phyloP scores from a whole-genome alignment of 2,113 vertebrate genomes.

The Nycticryphes semicollaris region DNA sequence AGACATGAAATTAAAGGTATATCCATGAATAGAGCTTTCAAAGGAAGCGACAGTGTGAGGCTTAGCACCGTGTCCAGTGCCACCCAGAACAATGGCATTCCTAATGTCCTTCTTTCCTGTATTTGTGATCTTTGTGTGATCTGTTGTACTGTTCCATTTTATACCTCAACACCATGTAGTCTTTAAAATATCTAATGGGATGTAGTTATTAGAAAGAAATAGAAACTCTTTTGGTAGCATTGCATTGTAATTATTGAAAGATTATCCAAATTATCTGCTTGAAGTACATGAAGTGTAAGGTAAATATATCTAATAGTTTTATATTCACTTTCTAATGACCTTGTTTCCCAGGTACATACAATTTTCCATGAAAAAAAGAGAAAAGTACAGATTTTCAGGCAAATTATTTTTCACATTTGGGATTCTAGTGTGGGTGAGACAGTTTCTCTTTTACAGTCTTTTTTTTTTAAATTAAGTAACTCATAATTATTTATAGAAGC shows the following conservation, averaged over 20 bases:
- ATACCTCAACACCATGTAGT: neutral
- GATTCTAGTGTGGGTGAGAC: constrained; percentile 27
- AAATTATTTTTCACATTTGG: neutral
- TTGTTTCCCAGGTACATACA: neutral
- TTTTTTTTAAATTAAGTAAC: neutral
- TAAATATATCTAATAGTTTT: neutral
- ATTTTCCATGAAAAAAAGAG: neutral
- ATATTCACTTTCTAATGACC: neutral
- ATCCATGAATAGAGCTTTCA: fast-evolving
- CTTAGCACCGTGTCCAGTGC: neutral
- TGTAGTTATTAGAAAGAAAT: neutral
- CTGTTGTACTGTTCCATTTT: neutral
- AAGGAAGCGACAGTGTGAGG: neutral
- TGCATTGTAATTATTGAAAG: neutral
- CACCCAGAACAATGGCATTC: neutral
- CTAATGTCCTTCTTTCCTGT: neutral
- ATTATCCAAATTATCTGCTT: neutral
- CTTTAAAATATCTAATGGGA: neutral
- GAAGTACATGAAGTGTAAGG: neutral
- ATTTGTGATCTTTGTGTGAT: neutral
- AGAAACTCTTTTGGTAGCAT: neutral
- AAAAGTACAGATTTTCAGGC: neutral
- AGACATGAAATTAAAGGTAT: neutral
- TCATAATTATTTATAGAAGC: constrained; percentile 22
- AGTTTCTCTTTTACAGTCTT: neutral